phyloP scores from a whole-genome alignment of 2,113 vertebrate genomes.

The Rhadina sibilatrix region DNA sequence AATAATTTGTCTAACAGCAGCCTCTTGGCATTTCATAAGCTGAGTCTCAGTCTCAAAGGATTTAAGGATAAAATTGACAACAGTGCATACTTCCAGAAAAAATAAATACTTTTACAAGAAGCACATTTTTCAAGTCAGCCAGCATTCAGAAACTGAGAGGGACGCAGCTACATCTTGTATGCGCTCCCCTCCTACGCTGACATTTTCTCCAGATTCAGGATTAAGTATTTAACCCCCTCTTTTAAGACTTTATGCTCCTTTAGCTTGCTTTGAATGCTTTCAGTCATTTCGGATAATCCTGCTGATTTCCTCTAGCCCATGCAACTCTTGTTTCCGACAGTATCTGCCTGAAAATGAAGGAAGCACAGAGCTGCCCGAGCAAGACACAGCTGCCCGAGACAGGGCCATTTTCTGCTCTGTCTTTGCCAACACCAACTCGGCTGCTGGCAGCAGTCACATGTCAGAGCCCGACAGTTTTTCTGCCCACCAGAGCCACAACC shows the following conservation, averaged over 20 bases:
- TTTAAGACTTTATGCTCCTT: neutral
- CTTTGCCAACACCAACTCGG: neutral
- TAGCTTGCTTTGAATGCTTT: neutral
- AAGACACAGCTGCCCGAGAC: neutral
- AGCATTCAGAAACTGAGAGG: neutral
- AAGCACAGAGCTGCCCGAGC: neutral
- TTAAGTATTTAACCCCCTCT: slow-evolving; percentile 2
- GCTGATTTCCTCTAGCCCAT: neutral
- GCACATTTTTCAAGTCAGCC: neutral
- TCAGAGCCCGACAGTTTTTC: neutral
- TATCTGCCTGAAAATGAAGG: neutral
- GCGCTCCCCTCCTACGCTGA: slow-evolving; percentile 47
- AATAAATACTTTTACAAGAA: neutral
- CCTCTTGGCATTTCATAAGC: neutral
- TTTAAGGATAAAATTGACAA: neutral
- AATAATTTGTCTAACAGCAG: slow-evolving; percentile 14
- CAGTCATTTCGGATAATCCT: neutral
- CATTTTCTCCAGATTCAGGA: slow-evolving; percentile 32
- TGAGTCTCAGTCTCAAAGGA: neutral
- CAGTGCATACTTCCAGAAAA: neutral
- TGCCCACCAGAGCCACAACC: neutral
- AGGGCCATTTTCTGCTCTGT: neutral
- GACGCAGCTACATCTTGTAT: neutral
- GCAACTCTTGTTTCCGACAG: neutral
- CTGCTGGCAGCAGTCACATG: neutral